These are phyloP conservation scores for Gastrophryne carolinensis DNA, from an alignment of 2,797 vertebrate species.

Conservation along the genomic window DNA sequence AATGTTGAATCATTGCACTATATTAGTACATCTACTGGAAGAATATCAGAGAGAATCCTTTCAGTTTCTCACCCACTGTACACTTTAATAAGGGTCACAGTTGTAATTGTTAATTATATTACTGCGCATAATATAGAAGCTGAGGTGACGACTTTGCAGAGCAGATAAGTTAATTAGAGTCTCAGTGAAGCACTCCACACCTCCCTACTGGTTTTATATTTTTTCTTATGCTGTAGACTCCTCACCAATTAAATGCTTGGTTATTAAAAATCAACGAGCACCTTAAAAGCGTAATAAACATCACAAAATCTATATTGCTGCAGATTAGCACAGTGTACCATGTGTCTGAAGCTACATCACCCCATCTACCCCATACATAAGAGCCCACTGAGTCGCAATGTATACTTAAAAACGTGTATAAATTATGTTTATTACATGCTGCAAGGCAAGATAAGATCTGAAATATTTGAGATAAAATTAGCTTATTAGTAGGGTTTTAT, in stretches of 20 bases:
- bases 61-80: neutral
- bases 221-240: slow-evolving; percentile 25
- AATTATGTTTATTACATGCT: no score
- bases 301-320: slow-evolving; percentile 48
- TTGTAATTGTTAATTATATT: slow-evolving; percentile 43
- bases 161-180: slow-evolving; percentile 45
- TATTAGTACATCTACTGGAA: neutral
- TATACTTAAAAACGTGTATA: no score
- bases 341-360: slow-evolving; percentile 22
- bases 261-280: slow-evolving; percentile 45
- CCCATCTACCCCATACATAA: slow-evolving; percentile 5
- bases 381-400: neutral
- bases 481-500: no score
- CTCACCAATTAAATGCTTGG: slow-evolving; percentile 40
- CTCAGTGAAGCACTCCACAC: slow-evolving; percentile 19
- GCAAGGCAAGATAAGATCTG: no score
- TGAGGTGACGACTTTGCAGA: slow-evolving; percentile 34
- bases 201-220: slow-evolving; percentile 23
- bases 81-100: slow-evolving; percentile 12
- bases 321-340: slow-evolving; percentile 36
- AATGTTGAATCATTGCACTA: neutral
- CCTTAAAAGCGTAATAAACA: slow-evolving; percentile 50
- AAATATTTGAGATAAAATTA: no score
- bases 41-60: neutral
- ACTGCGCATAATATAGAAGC: slow-evolving; percentile 18